Evolutionary conservation across 2,888 invertebrate species (phyloP).

Genomic region (Mesorhabditis sp.): DNA sequence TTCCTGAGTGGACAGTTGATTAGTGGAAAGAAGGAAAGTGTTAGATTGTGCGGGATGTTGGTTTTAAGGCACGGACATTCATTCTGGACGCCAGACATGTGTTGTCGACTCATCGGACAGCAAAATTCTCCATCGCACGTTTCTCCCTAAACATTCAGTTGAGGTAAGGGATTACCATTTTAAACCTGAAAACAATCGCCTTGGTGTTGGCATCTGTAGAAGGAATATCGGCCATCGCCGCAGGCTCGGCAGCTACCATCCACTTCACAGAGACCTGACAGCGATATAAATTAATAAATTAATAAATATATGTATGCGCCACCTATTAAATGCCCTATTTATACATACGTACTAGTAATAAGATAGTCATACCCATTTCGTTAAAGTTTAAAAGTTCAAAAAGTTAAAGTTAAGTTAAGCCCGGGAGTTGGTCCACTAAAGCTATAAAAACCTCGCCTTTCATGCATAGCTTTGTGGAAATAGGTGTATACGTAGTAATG

Average conservation of each 20-base stretch:
- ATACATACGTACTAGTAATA: no score
- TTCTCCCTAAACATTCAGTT: conserved; percentile 17
- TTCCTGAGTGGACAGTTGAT: conserved; percentile 7
- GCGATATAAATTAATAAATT: not conserved
- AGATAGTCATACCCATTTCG: no score
- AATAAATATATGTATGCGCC: no score
- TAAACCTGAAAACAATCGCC: conserved; percentile 8
- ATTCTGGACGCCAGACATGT: conserved; percentile 19
- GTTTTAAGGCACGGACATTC: conserved; percentile 21
- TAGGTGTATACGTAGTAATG: no score
- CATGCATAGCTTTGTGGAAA: no score
- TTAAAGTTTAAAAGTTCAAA: no score
- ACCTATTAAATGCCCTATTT: no score
- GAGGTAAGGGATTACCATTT: not conserved
- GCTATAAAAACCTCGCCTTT: no score
- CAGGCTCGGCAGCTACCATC: conserved; percentile 36
- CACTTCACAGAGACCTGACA: conserved; percentile 36
- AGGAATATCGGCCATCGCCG: conserved; percentile 35
- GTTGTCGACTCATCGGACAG: conserved; percentile 29
- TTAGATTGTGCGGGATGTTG: conserved; percentile 4
- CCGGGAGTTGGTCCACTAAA: no score
- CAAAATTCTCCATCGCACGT: conserved; percentile 41
- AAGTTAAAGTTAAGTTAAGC: no score
- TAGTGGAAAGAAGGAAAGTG: conserved; percentile 6
- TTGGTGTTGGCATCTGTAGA: conserved; percentile 35